These are phyloP conservation scores for Platypus cylindrus DNA, from an alignment of 2,888 invertebrate genomes.

Conservation along the genomic window DNA sequence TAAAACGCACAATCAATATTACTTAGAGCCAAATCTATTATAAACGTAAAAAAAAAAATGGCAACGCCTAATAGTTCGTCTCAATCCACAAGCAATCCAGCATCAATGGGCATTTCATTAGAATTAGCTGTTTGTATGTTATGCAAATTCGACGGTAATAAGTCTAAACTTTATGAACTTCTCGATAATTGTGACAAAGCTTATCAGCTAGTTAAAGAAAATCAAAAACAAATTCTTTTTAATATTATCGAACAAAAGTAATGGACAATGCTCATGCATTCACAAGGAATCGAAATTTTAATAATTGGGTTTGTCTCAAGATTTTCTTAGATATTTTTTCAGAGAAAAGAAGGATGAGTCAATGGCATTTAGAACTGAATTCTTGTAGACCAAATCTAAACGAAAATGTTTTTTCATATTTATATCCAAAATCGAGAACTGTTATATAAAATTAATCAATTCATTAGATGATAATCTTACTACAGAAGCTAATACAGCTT, in stretches of 20 bases:
- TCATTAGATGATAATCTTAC: constrained; percentile 2
- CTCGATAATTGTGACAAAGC: constrained; percentile 11
- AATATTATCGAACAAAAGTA: constrained; percentile 14
- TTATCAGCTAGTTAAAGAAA: constrained; percentile 16
- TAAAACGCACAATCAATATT: too few relatives aligned
- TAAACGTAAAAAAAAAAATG: too few relatives aligned
- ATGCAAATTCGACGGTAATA: constrained; percentile 13
- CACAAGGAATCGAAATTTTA: constrained; percentile 17
- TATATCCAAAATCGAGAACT: constrained; percentile 15
- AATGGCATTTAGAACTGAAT: constrained; percentile 24
- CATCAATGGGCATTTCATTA: too few relatives aligned
- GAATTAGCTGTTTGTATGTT: constrained; percentile 6
- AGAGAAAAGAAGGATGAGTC: constrained; percentile 20
- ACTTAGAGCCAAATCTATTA: too few relatives aligned
- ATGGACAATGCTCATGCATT: constrained; percentile 18
- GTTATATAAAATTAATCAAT: constrained; percentile 9
- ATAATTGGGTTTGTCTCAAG: constrained; percentile 15
- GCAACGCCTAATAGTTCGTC: too few relatives aligned
- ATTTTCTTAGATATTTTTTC: constrained; percentile 11
- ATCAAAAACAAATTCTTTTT: constrained; percentile 3
- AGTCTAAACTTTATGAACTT: constrained; percentile 13
- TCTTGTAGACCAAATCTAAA: constrained; percentile 19
- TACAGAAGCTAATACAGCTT: constrained; percentile 5
- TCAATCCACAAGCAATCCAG: too few relatives aligned
- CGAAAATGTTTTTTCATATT: constrained; percentile 20